These are phyloP conservation scores for Linnaemya tessellans DNA, from an alignment of 2,888 invertebrate genomes.

Conservation along the genomic window DNA sequence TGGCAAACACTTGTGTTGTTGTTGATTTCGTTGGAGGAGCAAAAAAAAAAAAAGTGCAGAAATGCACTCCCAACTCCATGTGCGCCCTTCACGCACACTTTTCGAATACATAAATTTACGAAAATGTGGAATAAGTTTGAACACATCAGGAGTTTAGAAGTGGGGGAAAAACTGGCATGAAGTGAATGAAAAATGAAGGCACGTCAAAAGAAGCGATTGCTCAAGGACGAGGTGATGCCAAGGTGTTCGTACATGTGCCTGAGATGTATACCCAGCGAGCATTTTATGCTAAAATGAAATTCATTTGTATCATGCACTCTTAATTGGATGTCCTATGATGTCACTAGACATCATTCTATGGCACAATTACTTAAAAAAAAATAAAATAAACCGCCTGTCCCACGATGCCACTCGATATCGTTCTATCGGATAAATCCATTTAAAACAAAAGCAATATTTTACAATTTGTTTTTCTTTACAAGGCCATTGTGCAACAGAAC, in stretches of 20 bases:
- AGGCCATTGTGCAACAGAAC: no score
- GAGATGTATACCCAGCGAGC: conserved; percentile 16
- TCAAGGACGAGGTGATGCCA: conserved; percentile 71
- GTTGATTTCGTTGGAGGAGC: conserved; percentile 24
- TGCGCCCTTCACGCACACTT: background rate
- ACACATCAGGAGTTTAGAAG: background rate
- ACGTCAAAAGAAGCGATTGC: conserved; percentile 68
- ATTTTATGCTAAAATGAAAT: background rate
- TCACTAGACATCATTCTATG: no score
- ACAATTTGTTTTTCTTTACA: no score
- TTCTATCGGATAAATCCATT: no score
- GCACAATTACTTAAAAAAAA: no score
- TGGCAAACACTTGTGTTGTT: background rate
- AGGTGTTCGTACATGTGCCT: conserved; percentile 6
- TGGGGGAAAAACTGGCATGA: conserved; percentile 49
- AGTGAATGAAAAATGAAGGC: conserved; percentile 71
- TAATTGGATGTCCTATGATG: no score
- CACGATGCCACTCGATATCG: no score
- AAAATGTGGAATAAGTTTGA: background rate
- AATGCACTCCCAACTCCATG: background rate
- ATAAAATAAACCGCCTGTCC: no score
- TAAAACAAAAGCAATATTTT: no score
- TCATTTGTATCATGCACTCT: no score
- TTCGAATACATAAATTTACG: background rate
- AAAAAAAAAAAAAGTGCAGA: background rate